phyloP scores from a whole-genome alignment of 2,797 vertebrate genomes.

The Mallotus villosus region DNA sequence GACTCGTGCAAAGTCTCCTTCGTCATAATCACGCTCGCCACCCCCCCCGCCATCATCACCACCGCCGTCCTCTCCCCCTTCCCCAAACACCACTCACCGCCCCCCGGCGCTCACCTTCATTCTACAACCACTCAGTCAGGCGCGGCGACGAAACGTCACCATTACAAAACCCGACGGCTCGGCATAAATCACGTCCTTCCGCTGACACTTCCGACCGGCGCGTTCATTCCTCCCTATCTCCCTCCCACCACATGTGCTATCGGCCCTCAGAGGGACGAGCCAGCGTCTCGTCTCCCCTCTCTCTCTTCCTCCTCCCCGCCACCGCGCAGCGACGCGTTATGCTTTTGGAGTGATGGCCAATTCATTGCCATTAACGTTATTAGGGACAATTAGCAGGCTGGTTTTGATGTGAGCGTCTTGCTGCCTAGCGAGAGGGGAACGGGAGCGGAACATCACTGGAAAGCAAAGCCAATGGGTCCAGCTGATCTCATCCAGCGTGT shows the following conservation, averaged over 20 bases:
- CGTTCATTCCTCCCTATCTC: neutral
- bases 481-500: neutral
- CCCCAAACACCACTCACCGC: neutral
- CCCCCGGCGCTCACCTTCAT: too few species aligned
- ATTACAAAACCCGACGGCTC: neutral
- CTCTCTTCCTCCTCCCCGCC: neutral
- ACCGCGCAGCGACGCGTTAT: neutral
- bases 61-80: neutral
- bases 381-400: neutral
- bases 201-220: neutral
- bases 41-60: neutral
- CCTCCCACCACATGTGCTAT: neutral
- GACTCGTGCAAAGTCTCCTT: too few species aligned
- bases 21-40: too few species aligned
- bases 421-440: neutral
- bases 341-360: neutral
- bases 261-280: too few species aligned
- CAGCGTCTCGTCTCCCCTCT: neutral
- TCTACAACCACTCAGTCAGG: neutral
- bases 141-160: neutral
- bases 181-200: neutral
- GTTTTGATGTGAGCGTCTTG: neutral
- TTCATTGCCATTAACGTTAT: neutral
- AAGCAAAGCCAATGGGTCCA: neutral
- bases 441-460: constrained; percentile 5